Evolutionary conservation across 2,113 vertebrate species (phyloP).

Genomic region (Ciconia boyciana): DNA sequence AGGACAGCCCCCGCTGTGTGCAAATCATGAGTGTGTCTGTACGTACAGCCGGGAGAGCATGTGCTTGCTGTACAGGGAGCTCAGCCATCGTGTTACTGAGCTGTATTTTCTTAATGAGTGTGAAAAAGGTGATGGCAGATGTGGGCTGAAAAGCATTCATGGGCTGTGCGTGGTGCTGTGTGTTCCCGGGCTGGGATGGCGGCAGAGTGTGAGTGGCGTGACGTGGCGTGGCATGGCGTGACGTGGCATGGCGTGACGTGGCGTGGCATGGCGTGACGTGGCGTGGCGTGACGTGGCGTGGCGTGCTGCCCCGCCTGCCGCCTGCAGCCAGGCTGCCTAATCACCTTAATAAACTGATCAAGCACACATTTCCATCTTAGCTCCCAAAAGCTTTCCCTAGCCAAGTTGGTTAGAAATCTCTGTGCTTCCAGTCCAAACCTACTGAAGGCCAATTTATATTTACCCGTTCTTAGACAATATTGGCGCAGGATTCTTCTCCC

Average conservation of each 20-base stretch:
- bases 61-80: background rate
- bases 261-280: rapidly evolving
- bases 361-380: background rate
- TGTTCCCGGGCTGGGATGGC: background rate
- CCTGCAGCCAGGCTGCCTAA: background rate
- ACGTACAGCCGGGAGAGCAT: rapidly evolving
- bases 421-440: background rate
- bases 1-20: too few relatives aligned
- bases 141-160: background rate
- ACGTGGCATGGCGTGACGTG: too few relatives aligned
- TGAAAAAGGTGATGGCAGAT: rapidly evolving
- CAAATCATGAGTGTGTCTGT: rapidly evolving
- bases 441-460: background rate
- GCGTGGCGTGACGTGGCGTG: background rate
- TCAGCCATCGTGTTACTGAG: rapidly evolving
- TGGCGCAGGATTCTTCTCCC: background rate
- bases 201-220: too few relatives aligned
- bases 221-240: too few relatives aligned
- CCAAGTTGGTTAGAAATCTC: background rate
- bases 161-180: background rate
- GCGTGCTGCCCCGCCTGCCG: background rate
- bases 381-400: background rate
- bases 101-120: too few relatives aligned
- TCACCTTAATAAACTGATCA: background rate
- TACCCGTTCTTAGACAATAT: background rate